Evolutionary conservation across 2,797 vertebrate species (phyloP).

Genomic region (Sebastiscus albofasciatus): DNA sequence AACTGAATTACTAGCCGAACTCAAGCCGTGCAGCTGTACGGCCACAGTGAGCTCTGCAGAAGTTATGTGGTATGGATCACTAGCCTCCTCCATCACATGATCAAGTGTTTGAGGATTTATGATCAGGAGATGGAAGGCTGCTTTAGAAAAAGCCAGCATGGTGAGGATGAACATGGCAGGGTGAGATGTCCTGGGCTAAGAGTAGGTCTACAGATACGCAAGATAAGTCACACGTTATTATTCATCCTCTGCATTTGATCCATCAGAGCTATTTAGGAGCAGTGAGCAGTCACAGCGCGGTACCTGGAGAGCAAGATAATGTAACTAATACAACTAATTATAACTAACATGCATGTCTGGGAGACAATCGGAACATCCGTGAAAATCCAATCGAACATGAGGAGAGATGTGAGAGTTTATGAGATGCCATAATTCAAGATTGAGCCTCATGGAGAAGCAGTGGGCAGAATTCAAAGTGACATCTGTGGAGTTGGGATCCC

Average conservation of each 20-base stretch:
- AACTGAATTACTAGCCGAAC: neutral
- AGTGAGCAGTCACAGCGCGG: neutral
- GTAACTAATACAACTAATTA: neutral
- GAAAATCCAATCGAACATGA: neutral
- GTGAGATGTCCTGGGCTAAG: neutral
- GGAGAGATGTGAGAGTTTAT: neutral
- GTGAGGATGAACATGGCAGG: neutral
- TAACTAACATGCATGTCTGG: neutral
- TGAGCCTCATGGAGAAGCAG: neutral
- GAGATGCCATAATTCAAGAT: neutral
- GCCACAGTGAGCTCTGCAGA: neutral
- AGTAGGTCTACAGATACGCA: too few relatives aligned
- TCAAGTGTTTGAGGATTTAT: neutral
- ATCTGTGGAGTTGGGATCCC: neutral
- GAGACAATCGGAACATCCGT: neutral
- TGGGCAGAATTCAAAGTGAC: neutral
- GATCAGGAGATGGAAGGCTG: neutral
- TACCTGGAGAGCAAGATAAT: neutral
- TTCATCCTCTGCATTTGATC: neutral
- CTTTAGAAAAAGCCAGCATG: neutral
- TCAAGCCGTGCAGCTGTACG: neutral
- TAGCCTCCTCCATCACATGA: neutral
- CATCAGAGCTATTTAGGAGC: neutral
- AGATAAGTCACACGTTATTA: neutral
- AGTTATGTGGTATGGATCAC: neutral